Percentiles rank a stretch among this genome's conserved stretches.
Evolutionary conservation across 2,113 vertebrate genomes (phyloP).

Genomic region (Perognathus longimembris): DNA sequence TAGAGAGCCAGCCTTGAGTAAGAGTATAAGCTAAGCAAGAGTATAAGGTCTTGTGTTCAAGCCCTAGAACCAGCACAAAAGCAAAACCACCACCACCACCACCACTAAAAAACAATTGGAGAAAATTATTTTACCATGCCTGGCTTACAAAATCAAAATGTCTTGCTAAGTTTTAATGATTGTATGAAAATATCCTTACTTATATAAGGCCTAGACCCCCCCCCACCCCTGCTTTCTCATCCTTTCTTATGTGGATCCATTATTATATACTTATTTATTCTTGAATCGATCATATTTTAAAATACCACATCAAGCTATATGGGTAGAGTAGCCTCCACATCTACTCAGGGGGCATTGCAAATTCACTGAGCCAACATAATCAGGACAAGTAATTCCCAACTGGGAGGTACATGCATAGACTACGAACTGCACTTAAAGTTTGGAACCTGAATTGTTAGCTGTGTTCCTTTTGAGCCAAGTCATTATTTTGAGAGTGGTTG

Average conservation of each 20-base stretch:
- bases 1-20: too few relatives aligned
- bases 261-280: constrained; percentile 6
- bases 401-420: neutral
- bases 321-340: constrained; percentile 15
- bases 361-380: constrained; percentile 5
- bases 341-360: constrained; percentile 37
- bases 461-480: constrained; percentile 5
- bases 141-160: neutral
- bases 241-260: neutral
- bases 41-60: too few relatives aligned
- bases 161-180: constrained; percentile 30
- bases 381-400: constrained; percentile 37
- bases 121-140: neutral
- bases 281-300: constrained; percentile 47
- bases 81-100: too few relatives aligned
- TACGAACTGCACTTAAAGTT: constrained; percentile 8
- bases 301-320: constrained; percentile 52
- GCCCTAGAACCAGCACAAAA: neutral
- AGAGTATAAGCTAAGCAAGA: too few relatives aligned
- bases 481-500: constrained; percentile 39
- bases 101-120: too few relatives aligned
- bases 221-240: too few relatives aligned
- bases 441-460: constrained; percentile 29
- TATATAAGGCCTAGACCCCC: neutral
- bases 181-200: constrained; percentile 21